Percentiles rank a stretch among this genome's conserved stretches.
phyloP scores from a whole-genome alignment of 2,797 vertebrate species.

The Lepus townsendii region DNA sequence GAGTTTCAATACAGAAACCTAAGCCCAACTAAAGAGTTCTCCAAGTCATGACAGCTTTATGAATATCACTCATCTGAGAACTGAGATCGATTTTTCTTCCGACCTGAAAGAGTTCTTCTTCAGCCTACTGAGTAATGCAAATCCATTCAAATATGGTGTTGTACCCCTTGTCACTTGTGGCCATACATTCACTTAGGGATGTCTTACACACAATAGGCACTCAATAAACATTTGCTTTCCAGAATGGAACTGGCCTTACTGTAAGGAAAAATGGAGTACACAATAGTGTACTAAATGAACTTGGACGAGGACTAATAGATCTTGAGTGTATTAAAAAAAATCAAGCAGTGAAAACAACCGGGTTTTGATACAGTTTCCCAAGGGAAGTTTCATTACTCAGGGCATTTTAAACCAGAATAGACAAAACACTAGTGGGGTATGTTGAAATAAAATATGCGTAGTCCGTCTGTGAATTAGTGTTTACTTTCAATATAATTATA shows the following conservation, averaged over 20 bases:
- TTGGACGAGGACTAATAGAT: slow-evolving; percentile 56
- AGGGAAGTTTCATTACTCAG: slow-evolving; percentile 79
- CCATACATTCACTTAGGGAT: neutral
- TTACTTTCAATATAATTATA: slow-evolving; percentile 87
- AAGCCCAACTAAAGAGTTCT: slow-evolving; percentile 34
- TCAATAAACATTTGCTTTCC: slow-evolving; percentile 53
- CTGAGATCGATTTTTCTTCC: slow-evolving; percentile 56
- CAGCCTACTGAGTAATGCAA: slow-evolving; percentile 24
- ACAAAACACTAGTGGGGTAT: slow-evolving; percentile 81
- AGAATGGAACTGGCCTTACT: slow-evolving; percentile 25
- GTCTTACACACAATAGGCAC: neutral
- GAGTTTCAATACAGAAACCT: slow-evolving; percentile 54
- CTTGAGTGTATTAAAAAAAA: slow-evolving; percentile 55
- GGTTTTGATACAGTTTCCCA: slow-evolving; percentile 75
- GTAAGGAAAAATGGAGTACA: slow-evolving; percentile 44
- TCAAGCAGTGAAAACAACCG: slow-evolving; percentile 68
- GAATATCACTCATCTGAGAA: slow-evolving; percentile 56
- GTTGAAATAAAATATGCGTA: slow-evolving; percentile 84
- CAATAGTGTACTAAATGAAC: slow-evolving; percentile 56
- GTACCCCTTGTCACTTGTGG: neutral
- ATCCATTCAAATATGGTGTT: neutral
- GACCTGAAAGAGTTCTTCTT: slow-evolving; percentile 37
- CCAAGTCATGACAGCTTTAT: slow-evolving; percentile 41
- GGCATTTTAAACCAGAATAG: slow-evolving; percentile 78
- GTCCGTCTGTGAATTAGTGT: slow-evolving; percentile 85